A percentile compares a stretch with the other conserved stretches of the same genome.
phyloP scores from a whole-genome alignment of 2,113 vertebrate genomes.

The Phylloscopus trochilus region DNA sequence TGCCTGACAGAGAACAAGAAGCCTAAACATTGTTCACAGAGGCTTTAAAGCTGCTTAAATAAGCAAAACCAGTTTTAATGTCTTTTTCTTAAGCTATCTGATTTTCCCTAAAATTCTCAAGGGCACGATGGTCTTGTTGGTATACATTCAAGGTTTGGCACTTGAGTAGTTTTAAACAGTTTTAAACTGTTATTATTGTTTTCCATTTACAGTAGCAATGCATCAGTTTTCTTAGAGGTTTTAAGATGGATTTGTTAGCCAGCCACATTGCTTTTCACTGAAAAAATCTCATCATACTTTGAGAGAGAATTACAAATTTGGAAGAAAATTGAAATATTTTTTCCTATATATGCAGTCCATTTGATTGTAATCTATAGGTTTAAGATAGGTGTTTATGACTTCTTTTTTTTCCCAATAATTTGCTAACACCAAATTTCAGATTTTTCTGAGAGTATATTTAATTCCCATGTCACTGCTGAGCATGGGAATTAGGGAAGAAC shows the following conservation, averaged over 20 bases:
- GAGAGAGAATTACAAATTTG: background rate
- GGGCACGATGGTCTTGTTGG: background rate
- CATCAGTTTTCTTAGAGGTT: background rate
- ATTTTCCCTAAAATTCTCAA: background rate
- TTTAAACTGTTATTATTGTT: background rate
- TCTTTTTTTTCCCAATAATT: background rate
- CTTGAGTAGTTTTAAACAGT: background rate
- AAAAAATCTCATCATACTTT: background rate
- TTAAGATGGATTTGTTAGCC: background rate
- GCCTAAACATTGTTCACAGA: background rate
- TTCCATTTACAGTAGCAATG: background rate
- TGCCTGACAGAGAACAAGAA: background rate
- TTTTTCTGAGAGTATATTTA: background rate
- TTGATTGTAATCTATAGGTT: background rate
- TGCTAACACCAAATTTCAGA: fast-evolving
- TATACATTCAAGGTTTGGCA: background rate
- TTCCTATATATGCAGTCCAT: background rate
- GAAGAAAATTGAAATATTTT: background rate
- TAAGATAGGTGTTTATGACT: background rate
- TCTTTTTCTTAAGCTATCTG: background rate
- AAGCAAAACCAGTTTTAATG: background rate
- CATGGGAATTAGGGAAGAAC: background rate
- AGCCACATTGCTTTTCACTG: background rate
- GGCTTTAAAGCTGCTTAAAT: background rate
- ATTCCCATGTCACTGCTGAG: background rate